Base-by-base conservation (phyloP, 2,888 invertebrate genomes). In the Gnatocerus cornutus region DNA sequence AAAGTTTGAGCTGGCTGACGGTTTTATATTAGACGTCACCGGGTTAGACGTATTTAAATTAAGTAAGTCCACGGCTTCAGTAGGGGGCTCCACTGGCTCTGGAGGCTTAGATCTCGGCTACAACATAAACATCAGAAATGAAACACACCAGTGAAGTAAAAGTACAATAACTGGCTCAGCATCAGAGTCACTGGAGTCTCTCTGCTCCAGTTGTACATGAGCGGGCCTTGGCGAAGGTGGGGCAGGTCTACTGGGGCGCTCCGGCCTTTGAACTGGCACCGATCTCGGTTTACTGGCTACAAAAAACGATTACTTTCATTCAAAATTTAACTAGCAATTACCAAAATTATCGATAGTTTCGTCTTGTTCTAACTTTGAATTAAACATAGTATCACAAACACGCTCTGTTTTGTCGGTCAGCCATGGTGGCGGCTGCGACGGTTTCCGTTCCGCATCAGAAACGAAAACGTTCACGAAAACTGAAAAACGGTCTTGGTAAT, bases 261-360 rank as follows among this genome's bases (percentile, higher is more conserved):
- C 83, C 5, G 86, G 85, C 62, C 84, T 83, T 66, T 82, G 27
- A 76, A 66, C 10, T 16, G 72, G 72, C 50, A 73, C 69, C 59
- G 78, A 76, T 56, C 76, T 81, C 6, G 77, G 64, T 77, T 86
- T 87, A 63, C 87, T 87, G 21, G 87, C 87, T 86, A 71, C 59
- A 80, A 68, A 64, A 69, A 29, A 13, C 10, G 13, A 6, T 33
- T 9, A 10, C 21, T 50, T n/a, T 41, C 27, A 43, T 27, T 10
- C 37, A 21, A 9, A 37, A 56, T 9, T 45, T 21, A 8, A 62
- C 16, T 67, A 67, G 52, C 64, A 77, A 80, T 85, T 80, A 93
- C 93, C 92, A 82, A 95, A 95, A 81, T 93, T 94, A 78, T 95
- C 95, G 21, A 93, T 87, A 78, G 92, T 92, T 83, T 95, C 95